Evolutionary conservation across 2,113 vertebrate species (phyloP).

Genomic region (Hepsetus odoe): DNA sequence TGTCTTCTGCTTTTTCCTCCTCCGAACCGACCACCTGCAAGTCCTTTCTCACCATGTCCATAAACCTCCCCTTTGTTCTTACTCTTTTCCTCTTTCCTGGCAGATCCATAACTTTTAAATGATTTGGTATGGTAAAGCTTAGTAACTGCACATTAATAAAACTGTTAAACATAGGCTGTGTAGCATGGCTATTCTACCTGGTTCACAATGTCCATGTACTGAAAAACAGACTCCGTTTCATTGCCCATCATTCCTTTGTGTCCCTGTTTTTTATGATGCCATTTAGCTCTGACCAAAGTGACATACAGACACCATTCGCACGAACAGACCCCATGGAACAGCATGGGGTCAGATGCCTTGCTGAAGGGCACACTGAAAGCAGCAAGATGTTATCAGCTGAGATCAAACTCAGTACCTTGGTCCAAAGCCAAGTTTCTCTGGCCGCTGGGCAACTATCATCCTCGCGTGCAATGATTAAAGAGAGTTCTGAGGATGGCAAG

Average conservation of each 20-base stretch:
- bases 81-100: too few relatives aligned
- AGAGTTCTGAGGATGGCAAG: neutral
- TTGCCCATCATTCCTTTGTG: neutral
- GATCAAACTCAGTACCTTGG: neutral
- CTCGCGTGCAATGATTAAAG: conserved; percentile 16
- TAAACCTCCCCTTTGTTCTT: too few relatives aligned
- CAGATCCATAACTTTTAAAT: too few relatives aligned
- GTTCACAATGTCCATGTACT: neutral
- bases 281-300: neutral
- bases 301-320: conserved; percentile 12
- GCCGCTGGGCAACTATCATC: neutral
- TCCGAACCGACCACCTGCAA: too few relatives aligned
- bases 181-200: neutral
- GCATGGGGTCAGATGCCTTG: neutral
- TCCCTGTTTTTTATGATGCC: conserved; percentile 1
- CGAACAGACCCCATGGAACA: neutral
- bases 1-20: too few relatives aligned
- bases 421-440: neutral
- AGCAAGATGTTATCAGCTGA: conserved; percentile 11
- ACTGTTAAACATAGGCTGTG: too few relatives aligned
- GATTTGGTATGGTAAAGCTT: too few relatives aligned
- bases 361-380: conserved; percentile 5
- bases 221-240: conserved; percentile 11
- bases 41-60: too few relatives aligned
- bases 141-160: too few relatives aligned